Conservation (phyloP, 2,888 invertebrate genomes). For the Clivina fossor region DNA sequence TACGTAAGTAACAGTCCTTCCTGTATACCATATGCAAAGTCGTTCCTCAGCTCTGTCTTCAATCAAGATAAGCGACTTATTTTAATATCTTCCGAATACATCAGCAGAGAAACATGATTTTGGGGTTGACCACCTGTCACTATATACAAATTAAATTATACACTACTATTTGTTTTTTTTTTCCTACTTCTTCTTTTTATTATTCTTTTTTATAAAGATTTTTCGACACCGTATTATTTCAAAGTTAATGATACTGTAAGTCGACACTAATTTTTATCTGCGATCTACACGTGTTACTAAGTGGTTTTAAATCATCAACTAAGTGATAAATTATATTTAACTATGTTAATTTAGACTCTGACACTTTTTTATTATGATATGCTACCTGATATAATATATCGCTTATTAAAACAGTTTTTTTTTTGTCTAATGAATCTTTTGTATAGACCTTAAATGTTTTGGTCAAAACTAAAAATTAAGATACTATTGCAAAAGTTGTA, state of each 20-base stretch:
- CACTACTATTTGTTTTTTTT: slow-evolving; percentile 7
- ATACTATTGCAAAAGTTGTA: too few species aligned
- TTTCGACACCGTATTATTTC: slow-evolving; percentile 23
- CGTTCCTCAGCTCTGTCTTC: not conserved
- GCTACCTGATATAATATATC: too few species aligned
- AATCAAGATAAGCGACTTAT: slow-evolving; percentile 19
- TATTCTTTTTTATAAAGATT: slow-evolving; percentile 8
- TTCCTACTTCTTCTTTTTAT: too few species aligned
- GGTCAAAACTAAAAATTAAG: too few species aligned
- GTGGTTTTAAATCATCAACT: slow-evolving; percentile 22
- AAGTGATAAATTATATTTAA: slow-evolving; percentile 14
- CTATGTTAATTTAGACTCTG: slow-evolving; percentile 9
- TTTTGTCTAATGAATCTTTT: too few species aligned
- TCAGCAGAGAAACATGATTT: slow-evolving; percentile 21
- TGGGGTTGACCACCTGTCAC: slow-evolving; percentile 14
- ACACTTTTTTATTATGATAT: too few species aligned
- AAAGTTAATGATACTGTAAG: slow-evolving; percentile 18
- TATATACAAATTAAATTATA: slow-evolving; percentile 18
- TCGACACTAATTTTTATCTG: slow-evolving; percentile 31
- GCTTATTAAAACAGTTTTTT: too few species aligned
- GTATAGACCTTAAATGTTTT: too few species aligned
- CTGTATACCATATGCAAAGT: not conserved
- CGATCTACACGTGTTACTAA: slow-evolving; percentile 27
- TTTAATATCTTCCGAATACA: slow-evolving; percentile 23
- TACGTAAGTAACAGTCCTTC: not conserved